A percentile compares a stretch with the other conserved stretches of the same genome.
These are phyloP conservation scores for Drosophila simulans DNA, from an alignment of 1,140 invertebrate genomes.

Conservation along the genomic window DNA sequence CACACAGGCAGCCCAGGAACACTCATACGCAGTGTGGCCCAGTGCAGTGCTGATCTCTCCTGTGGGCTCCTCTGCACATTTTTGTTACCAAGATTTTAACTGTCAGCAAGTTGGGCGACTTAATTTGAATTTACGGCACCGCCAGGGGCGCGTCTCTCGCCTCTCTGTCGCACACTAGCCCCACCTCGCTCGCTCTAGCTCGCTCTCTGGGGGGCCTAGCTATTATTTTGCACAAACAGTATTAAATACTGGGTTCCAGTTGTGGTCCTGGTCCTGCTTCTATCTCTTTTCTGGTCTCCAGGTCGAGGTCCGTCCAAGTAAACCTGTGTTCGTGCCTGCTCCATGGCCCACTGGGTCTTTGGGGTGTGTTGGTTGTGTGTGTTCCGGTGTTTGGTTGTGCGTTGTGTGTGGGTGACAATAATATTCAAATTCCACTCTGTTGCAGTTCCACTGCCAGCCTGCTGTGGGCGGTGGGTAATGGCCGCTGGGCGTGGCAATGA, in stretches of 20 bases:
- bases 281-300: slow-evolving; percentile 37
- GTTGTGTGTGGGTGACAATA: slow-evolving; percentile 67
- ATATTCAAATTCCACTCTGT: slow-evolving; percentile 77
- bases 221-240: slow-evolving; percentile 79
- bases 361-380: slow-evolving; percentile 1
- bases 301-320: slow-evolving; percentile 47
- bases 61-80: slow-evolving; percentile 66
- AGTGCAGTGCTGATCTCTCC: slow-evolving; percentile 62
- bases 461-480: slow-evolving; percentile 9
- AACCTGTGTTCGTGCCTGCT: slow-evolving; percentile 44
- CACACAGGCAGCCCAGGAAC: slow-evolving; percentile 19
- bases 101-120: slow-evolving; percentile 82
- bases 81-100: slow-evolving; percentile 81
- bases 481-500: slow-evolving; percentile 61
- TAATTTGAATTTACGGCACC: slow-evolving; percentile 82
- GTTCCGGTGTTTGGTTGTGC: slow-evolving; percentile 2
- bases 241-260: slow-evolving; percentile 74
- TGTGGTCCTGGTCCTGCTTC: slow-evolving; percentile 13
- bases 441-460: slow-evolving; percentile 24
- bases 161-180: neutral
- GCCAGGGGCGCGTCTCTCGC: slow-evolving; percentile 49
- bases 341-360: slow-evolving; percentile 15
- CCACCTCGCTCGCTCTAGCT: neutral
- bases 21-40: slow-evolving; percentile 43
- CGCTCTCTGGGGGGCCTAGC: slow-evolving; percentile 37